Evolutionary conservation across 2,888 invertebrate species (phyloP).

Genomic region (Clunio marinus): DNA sequence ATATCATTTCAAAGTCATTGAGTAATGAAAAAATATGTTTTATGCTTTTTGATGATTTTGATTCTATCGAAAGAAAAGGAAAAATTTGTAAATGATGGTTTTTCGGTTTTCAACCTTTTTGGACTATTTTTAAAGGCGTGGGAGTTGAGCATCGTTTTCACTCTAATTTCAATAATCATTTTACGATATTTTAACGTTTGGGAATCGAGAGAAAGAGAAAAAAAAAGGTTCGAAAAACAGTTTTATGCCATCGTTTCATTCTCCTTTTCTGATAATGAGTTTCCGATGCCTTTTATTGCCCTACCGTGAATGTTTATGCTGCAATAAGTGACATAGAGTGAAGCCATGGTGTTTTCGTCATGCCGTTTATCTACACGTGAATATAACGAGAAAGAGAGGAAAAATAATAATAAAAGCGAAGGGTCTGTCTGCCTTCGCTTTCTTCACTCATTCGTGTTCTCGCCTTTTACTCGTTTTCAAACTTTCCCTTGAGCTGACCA

Average conservation of each 20-base stretch:
- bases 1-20: conserved; percentile 14
- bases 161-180: conserved; percentile 1
- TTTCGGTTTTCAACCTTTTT: not conserved
- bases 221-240: conserved; percentile 7
- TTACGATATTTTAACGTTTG: not conserved
- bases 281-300: conserved; percentile 15
- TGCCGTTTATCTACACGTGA: no score
- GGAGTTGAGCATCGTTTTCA: not conserved
- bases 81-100: conserved; percentile 3
- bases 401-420: no score
- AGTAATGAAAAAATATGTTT: conserved; percentile 18
- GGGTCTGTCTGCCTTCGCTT: no score
- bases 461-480: not conserved
- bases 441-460: no score
- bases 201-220: not conserved
- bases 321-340: no score
- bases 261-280: conserved; percentile 16
- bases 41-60: not conserved
- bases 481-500: conserved; percentile 8
- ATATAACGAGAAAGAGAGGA: no score
- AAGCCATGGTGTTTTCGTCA: no score
- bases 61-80: not conserved
- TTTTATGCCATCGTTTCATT: not conserved
- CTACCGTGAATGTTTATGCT: not conserved
- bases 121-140: not conserved